Evolutionary conservation across 2,888 invertebrate genomes (phyloP), one percentile per base, ranked within the genome.

Genomic region (Steinernema carpocapsae): DNA sequence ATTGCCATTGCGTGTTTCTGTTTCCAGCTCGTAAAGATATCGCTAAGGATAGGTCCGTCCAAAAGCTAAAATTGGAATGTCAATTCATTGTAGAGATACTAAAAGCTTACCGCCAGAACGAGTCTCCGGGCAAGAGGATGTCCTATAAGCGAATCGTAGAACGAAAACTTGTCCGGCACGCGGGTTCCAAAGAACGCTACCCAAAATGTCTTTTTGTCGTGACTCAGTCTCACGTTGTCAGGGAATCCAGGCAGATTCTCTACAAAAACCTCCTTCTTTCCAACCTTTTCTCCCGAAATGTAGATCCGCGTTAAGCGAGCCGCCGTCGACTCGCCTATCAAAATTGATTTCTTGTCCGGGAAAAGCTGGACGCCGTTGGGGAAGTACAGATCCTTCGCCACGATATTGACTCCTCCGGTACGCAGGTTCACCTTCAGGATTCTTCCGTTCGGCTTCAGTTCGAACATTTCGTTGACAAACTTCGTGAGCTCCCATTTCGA

Each of bases 321-420:
- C 3, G 89, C 89, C 2, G 88, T 86, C 0, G 92, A 92, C 89
- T 97, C 97, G 0, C 92, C 89, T 0, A 95, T 91, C 32, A 97
- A 88, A 1, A 97, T 87, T 85, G 93, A 94, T 76, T 93, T 92
- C 87, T 93, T 92, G 85, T 94, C 92, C 4, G 92, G 91, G 17
- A 94, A 93, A 0, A 97, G 85, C 72, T 91, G 79, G 29, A 97
- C 88, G 19, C 97, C 97, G 88, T 97, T 99, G 0, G 96, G 91
- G 88, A 96, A 95, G 88, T 91, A 92, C 0, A 97, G 85, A 70
- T 92, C 91, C 77, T 93, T 91, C 0, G 94, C 86, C 37, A 97
- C 88, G 1, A 94, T 92, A 85, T 91, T 91, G 85, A 92, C 93
- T 79, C 91, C 91, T 85, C 93, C 93, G 77, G 92, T 93, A 70